Base-by-base conservation (phyloP, 2,113 vertebrate species). In the Dryoscopus gambensis region DNA sequence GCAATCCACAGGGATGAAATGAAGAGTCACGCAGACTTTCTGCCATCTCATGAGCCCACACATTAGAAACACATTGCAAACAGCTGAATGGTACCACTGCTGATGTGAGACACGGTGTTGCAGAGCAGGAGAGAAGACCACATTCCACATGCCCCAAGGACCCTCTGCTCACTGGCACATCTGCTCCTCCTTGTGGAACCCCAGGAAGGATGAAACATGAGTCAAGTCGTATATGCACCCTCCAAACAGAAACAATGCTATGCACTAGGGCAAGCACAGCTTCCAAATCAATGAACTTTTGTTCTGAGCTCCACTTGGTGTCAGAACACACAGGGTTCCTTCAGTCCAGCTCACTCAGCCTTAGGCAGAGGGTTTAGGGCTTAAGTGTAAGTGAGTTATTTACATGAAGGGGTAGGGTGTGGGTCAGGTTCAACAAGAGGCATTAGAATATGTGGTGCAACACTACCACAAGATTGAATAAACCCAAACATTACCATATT, bases 401-500 rank as follows among this genome's bases (percentile, higher is more conserved):
- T 93, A 94, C 31, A 60, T 1, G 3, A 89, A 86, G 21, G 88
- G 13, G 62, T 90, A 90, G 75, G 0, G 2, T 33, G 35, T 47
- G 39, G 63, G 42, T 96, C 70, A 90, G 28, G 10, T 83, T 94
- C 75, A 85, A 50, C 13, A 28, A 47, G 30, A 85, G 15, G 7
- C 42, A 73, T 79, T 83, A 64, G 74, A 95, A 87, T 77, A 93
- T 8, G 19, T 49, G 80, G 42, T 33, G 53, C 53, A 85, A 73
- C 67, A 44, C 42, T 82, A 52, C 50, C 81, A 76, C 40, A 65
- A 62, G 49, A 68, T 18, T 89, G 50, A 87, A 84, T 83, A 91
- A 96, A 94, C 42, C 84, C 91, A 93, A 96, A 85, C 40, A 87
- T 91, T 84, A 75, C 62, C 87, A 65, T 79, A 87, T 69, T 96